These are phyloP conservation scores for Prorops nasuta DNA, from an alignment of 1,140 invertebrate genomes.

Conservation along the genomic window DNA sequence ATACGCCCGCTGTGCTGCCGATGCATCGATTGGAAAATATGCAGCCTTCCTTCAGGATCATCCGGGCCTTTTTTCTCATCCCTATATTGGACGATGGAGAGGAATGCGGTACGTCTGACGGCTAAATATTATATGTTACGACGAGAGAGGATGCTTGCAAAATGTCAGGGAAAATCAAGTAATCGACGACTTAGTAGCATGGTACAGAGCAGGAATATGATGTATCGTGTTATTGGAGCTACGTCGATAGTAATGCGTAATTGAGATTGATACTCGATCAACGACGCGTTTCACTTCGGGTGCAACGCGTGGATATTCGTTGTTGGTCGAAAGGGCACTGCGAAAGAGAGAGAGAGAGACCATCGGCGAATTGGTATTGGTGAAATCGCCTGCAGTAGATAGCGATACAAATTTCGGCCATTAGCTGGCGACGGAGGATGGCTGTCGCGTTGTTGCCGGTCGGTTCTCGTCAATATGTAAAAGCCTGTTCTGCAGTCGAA, in stretches of 20 bases:
- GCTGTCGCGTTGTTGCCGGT: slow-evolving; percentile 22
- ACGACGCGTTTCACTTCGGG: slow-evolving; percentile 18
- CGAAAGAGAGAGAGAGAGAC: no score
- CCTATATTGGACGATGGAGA: no score
- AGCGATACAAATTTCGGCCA: slow-evolving; percentile 32
- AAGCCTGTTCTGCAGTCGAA: slow-evolving; percentile 30
- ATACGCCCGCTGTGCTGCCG: no score
- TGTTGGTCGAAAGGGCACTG: no score
- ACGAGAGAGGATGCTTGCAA: slow-evolving; percentile 1
- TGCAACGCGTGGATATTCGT: not conserved
- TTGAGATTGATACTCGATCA: slow-evolving; percentile 28
- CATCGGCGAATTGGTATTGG: slow-evolving; percentile 20
- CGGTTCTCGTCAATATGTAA: slow-evolving; percentile 32
- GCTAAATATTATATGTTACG: slow-evolving; percentile 2
- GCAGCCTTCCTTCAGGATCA: no score
- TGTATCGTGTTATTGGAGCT: no score
- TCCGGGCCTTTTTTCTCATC: not conserved
- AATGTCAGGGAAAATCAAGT: no score
- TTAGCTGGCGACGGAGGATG: slow-evolving; percentile 24
- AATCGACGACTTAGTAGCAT: no score
- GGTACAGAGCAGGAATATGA: no score
- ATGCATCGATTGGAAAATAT: no score
- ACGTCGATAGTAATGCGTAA: no score
- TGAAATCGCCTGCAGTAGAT: slow-evolving; percentile 26
- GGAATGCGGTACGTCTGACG: slow-evolving; percentile 1